These are phyloP conservation scores for Poeciliopsis turrubarensis DNA, from an alignment of 2,113 vertebrate species.

Conservation along the genomic window DNA sequence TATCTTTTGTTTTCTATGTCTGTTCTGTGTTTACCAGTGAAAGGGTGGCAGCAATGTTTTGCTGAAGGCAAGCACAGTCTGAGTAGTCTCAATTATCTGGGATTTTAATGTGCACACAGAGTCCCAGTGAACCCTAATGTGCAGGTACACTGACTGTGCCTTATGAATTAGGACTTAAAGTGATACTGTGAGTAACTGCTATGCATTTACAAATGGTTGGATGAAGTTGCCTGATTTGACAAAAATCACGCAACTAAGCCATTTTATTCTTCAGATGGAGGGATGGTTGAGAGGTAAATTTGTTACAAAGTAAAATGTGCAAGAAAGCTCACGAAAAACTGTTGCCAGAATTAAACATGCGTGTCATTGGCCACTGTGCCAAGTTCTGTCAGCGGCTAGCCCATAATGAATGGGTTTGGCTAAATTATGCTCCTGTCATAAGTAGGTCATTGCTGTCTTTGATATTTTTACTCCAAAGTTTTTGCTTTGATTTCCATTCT, in stretches of 20 bases:
- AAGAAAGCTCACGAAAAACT: conserved; percentile 27
- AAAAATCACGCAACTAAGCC: neutral
- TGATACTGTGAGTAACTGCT: neutral
- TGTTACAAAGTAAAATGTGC: neutral
- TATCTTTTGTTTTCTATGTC: neutral
- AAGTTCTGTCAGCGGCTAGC: conserved; percentile 21
- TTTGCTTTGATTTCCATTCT: conserved; percentile 39
- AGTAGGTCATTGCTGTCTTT: conserved; percentile 34
- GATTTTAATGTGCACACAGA: neutral
- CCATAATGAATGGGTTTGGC: conserved; percentile 29
- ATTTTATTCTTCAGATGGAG: conserved; percentile 43
- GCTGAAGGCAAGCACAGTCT: neutral
- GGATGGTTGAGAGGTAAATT: neutral
- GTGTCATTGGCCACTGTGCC: conserved; percentile 17
- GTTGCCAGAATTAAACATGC: conserved; percentile 8
- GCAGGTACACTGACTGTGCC: neutral
- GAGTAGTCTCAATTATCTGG: neutral
- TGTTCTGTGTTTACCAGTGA: neutral
- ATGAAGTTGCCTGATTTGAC: conserved; percentile 13
- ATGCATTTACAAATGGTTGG: conserved; percentile 3
- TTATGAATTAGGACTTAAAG: neutral
- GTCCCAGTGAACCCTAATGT: neutral
- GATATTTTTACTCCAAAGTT: conserved; percentile 9
- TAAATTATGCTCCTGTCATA: conserved; percentile 22
- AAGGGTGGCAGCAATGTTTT: neutral